phyloP scores from a whole-genome alignment of 2,113 vertebrate species.

The Blennius ocellaris region DNA sequence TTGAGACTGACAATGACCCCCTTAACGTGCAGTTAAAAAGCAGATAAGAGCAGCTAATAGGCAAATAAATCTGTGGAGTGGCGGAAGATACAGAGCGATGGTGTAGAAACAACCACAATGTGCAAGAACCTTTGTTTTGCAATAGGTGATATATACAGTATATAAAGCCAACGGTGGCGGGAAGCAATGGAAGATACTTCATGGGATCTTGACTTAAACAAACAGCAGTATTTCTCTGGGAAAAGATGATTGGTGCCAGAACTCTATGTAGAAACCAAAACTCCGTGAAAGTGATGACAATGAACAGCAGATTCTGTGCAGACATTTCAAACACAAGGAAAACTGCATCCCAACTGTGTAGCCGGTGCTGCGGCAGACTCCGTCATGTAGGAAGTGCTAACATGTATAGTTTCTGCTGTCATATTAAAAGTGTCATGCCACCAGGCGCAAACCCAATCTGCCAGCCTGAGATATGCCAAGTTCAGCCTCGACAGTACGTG shows the following conservation, averaged over 20 bases:
- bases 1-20: conserved; percentile 57
- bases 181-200: conserved; percentile 16
- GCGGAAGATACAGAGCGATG: background rate
- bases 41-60: conserved; percentile 37
- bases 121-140: background rate
- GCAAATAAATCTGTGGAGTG: conserved; percentile 3
- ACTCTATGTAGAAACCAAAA: conserved; percentile 48
- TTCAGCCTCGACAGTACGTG: conserved; percentile 19
- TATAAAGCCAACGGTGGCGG: conserved; percentile 3
- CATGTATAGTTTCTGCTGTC: conserved; percentile 36
- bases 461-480: conserved; percentile 49
- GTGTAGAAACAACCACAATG: background rate
- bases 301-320: conserved; percentile 17
- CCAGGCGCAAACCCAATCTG: conserved; percentile 62
- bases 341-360: conserved; percentile 8
- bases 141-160: conserved; percentile 12
- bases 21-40: conserved; percentile 34
- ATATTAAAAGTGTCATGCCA: conserved; percentile 46
- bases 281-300: conserved; percentile 44
- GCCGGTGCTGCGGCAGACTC: conserved; percentile 11
- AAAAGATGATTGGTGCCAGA: conserved; percentile 47
- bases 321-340: conserved; percentile 6
- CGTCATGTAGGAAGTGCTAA: conserved; percentile 41
- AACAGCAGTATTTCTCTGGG: conserved; percentile 67
- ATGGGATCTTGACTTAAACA: conserved; percentile 2